A percentile compares a stretch with the other conserved stretches of the same genome.
phyloP scores from a whole-genome alignment of 2,113 vertebrate species.

The Cebus imitator region DNA sequence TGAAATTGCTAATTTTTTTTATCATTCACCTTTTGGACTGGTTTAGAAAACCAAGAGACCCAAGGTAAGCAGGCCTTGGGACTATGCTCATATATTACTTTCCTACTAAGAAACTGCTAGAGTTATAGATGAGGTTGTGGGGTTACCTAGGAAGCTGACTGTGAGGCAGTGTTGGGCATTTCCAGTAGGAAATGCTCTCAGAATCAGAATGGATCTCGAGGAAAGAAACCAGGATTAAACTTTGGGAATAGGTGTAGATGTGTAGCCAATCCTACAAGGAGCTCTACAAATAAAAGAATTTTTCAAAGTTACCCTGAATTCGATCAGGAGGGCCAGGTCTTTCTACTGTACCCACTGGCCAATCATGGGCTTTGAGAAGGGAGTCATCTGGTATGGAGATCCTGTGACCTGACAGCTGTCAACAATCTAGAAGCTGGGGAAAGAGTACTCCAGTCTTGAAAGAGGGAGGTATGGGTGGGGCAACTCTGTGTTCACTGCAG shows the following conservation, averaged over 20 bases:
- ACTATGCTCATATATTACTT: neutral
- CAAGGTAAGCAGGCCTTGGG: neutral
- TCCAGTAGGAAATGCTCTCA: neutral
- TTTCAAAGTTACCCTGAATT: neutral
- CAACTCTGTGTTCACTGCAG: rapidly evolving
- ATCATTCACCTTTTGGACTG: neutral
- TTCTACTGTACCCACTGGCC: neutral
- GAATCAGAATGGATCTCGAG: neutral
- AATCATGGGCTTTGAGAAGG: neutral
- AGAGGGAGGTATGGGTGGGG: neutral
- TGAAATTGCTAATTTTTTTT: neutral
- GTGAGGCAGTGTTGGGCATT: neutral
- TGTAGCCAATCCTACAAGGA: neutral
- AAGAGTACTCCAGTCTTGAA: neutral
- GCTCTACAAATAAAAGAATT: neutral
- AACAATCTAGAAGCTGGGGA: neutral
- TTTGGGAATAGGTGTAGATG: neutral
- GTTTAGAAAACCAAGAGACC: neutral
- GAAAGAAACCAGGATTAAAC: neutral
- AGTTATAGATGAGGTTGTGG: neutral
- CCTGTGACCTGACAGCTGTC: neutral
- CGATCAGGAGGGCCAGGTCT: neutral
- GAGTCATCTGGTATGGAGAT: neutral
- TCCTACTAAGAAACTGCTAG: neutral
- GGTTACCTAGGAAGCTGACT: neutral